Evolutionary conservation across 2,797 vertebrate genomes (phyloP), one percentile per base, ranked within the genome.

Genomic region (Catostomus latipinnis): DNA sequence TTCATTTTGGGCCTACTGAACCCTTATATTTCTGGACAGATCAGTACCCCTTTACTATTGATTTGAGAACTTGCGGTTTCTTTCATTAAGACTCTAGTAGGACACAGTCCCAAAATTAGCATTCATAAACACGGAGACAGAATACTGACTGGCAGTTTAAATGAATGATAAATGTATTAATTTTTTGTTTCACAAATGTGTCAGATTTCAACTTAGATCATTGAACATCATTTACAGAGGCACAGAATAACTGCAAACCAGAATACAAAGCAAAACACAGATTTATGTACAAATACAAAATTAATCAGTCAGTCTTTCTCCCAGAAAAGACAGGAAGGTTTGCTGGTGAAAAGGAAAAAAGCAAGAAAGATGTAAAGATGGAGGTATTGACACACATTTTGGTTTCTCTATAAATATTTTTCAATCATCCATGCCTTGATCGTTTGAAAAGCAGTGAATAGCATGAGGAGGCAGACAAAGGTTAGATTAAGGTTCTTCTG

Each of bases 341-440:
- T 88, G 87, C 84, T 91, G 85, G 83, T 88, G 82, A 68, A 85
- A 82, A 74, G 71, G 83, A 62, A 86, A 66, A 81, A 70, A 81
- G 53, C 78, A 43, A 70, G 16, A 83, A 76, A 87, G 68, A 85
- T 82, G 78, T 22, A 81, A 86, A 80, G 86, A 85, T 49, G 61
- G 75, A 57, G 73, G 85, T 74, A 85, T 81, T 67, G 71, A 78
- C 83, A 83, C 69, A 78, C 81, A 85, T 88, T 87, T 87, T 84
- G 85, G 86, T 90, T 91, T 88, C 88, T 86, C 86, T 89, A 90
- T 88, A 87, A 90, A 91, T 85, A 85, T 83, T 81, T 72, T 82
- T 93, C 89, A 90, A 83, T 88, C 86, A 84, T 86, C 86, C 63
- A 86, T 84, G 62, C 56, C 62, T 58, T 49, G 57, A 52, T 68